Base-by-base conservation (phyloP, 2,797 vertebrate genomes). In the Megalops cyprinoides region DNA sequence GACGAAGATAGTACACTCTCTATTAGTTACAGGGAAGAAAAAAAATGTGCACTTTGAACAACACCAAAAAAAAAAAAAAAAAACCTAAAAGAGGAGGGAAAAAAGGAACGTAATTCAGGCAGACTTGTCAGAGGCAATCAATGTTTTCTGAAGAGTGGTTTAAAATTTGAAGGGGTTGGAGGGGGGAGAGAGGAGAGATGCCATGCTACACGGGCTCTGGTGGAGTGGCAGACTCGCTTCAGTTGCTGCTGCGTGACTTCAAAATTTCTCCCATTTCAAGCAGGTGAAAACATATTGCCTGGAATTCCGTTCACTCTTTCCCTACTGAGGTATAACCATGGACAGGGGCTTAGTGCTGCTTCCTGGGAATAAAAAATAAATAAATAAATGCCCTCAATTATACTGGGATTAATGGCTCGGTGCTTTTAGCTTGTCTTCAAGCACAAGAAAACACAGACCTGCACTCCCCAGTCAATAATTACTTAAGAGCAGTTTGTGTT, bases 131-230 rank as follows among this genome's bases (percentile, higher is more conserved):
- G 65, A 44, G 23, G 37, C 65, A 23, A 69, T 69, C 65, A 69
- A n/a, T 69, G 65, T 69, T 69, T 69, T 69, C 65, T 65, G 34
- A 20, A 39, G 65, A 69, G 65, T 20, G 20, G 37, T 42, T 69
- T n/a, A 8, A 20, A 34, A 39, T 42, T 44, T 69, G 15, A 69
- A 69, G 44, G 62, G 31, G 62, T 31, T 18, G 39, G 62, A 39
- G 4, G 44, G 1, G 20, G 9, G n/a, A 58, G 5, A 9, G 65
- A 23, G 37, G 18, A 3, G 10, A 0, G 31, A 12, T 65, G 60
- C 34, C 60, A n/a, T 20, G 12, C 10, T 15, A 31, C 1, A 4
- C 4, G 4, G 12, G 10, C 15, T 65, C 18, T 31, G 9, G 2
- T 2, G 10, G 25, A 28, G 4, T 23, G 31, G 31, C 14, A 14